phyloP scores from a whole-genome alignment of 1,140 invertebrate genomes.

The Scaptomyza montana region DNA sequence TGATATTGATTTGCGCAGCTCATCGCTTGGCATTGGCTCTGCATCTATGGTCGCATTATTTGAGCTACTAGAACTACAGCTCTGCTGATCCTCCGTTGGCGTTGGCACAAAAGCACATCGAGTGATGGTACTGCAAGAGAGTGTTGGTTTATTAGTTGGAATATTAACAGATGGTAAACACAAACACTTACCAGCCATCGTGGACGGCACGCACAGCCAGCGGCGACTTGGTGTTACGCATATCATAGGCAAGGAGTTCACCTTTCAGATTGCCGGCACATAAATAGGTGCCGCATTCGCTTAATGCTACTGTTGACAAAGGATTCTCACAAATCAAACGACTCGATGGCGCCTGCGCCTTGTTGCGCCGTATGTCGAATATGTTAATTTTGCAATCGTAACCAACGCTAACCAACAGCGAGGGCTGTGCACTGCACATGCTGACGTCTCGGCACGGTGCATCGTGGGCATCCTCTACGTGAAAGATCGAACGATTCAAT shows the following conservation, averaged over 20 bases:
- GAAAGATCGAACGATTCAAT: too few species aligned
- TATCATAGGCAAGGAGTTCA: constrained; percentile 78
- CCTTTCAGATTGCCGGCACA: constrained; percentile 81
- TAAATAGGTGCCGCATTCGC: constrained; percentile 78
- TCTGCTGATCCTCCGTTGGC: constrained; percentile 51
- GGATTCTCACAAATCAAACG: constrained; percentile 64
- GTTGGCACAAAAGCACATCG: constrained; percentile 75
- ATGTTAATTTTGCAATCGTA: too few species aligned
- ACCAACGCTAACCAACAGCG: too few species aligned
- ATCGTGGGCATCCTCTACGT: too few species aligned
- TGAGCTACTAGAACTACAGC: constrained; percentile 48
- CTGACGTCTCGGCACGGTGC: too few species aligned
- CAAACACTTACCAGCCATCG: constrained; percentile 41
- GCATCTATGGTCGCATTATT: constrained; percentile 42
- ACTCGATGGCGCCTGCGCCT: constrained; percentile 50
- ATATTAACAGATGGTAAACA: not conserved
- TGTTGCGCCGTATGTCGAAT: not conserved
- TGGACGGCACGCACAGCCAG: constrained; percentile 61
- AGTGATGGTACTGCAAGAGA: constrained; percentile 41
- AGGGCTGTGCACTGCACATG: too few species aligned
- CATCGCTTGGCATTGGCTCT: constrained; percentile 52
- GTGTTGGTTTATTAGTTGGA: not conserved
- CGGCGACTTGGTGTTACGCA: constrained; percentile 64
- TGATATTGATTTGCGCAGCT: constrained; percentile 61
- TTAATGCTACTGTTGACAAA: constrained; percentile 67